phyloP scores from a whole-genome alignment of 2,888 invertebrate species.

The Phragmatobia fuliginosa region DNA sequence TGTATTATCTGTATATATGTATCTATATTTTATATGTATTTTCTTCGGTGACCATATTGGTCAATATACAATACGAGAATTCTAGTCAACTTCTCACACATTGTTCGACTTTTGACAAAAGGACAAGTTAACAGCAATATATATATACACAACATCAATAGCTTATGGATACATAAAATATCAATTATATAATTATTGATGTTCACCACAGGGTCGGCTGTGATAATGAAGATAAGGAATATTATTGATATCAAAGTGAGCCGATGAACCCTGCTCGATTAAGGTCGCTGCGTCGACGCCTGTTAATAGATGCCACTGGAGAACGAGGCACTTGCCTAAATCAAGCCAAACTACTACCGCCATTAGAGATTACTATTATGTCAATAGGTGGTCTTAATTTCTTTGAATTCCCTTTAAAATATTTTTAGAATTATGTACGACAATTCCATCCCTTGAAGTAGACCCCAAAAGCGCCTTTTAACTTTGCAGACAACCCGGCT shows the following conservation, averaged over 20 bases:
- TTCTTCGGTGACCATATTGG: not conserved
- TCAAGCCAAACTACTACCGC: not conserved
- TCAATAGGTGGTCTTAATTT: not conserved
- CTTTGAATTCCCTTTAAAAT: not conserved
- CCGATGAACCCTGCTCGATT: no score
- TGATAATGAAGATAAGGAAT: no score
- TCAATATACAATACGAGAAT: not conserved
- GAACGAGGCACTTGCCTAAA: not conserved
- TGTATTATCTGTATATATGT: not conserved
- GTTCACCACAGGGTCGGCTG: no score
- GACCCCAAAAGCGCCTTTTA: not conserved
- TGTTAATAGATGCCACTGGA: no score
- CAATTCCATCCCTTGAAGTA: not conserved
- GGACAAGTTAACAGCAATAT: no score
- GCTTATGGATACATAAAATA: no score
- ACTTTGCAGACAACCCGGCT: slow-evolving; percentile 10
- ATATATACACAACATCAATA: no score
- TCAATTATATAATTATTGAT: no score
- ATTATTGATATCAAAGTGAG: no score
- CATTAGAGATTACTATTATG: not conserved
- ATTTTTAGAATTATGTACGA: not conserved
- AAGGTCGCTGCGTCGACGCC: no score
- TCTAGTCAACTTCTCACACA: no score
- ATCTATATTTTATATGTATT: not conserved
- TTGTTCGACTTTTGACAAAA: no score